phyloP scores from a whole-genome alignment of 2,113 vertebrate species.

The Pristiophorus japonicus region DNA sequence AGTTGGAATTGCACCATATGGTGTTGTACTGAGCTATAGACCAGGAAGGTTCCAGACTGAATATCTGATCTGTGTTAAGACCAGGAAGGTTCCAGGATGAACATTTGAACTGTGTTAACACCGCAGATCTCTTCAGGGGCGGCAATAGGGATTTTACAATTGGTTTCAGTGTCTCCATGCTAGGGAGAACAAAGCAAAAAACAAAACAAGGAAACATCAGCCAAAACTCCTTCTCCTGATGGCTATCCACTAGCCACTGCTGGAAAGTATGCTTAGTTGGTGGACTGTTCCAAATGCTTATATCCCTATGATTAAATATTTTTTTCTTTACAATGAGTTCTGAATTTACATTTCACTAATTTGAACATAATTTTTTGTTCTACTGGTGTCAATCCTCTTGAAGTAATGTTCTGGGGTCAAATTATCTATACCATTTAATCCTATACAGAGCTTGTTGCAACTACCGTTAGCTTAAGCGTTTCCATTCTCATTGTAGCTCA shows the following conservation, averaged over 20 bases:
- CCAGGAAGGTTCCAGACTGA: neutral
- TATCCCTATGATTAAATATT: neutral
- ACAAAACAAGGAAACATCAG: no score
- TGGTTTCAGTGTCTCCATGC: neutral
- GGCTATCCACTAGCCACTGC: neutral
- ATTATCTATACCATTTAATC: neutral
- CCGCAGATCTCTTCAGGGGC: neutral
- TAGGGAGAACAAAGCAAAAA: neutral
- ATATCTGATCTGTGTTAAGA: neutral
- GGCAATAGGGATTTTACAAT: neutral
- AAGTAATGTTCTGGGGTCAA: neutral
- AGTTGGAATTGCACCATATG: neutral
- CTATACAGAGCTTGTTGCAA: no score
- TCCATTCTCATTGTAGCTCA: neutral
- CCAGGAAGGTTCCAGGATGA: neutral
- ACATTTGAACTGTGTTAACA: neutral
- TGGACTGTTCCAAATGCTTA: neutral
- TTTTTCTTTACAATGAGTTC: neutral
- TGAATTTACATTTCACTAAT: neutral
- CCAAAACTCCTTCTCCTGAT: no score
- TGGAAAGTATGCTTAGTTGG: neutral
- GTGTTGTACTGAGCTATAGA: neutral
- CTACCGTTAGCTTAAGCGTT: neutral
- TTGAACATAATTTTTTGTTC: neutral
- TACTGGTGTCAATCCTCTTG: neutral